A percentile compares a stretch with the other conserved stretches of the same genome.
Evolutionary conservation across 2,797 vertebrate genomes (phyloP).

Genomic region (Ctenosaura bakeri): DNA sequence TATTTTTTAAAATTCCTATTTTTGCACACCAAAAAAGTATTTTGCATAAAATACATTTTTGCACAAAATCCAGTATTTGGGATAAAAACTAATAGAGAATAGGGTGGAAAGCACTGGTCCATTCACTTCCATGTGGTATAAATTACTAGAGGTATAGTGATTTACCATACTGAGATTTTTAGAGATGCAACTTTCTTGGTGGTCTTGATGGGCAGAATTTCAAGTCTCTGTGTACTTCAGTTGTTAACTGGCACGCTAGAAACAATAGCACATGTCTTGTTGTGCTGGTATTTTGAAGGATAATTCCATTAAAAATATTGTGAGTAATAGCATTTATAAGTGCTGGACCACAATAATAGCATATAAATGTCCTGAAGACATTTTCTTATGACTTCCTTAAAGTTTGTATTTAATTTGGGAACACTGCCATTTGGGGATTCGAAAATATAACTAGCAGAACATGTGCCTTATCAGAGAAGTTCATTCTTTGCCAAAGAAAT

Average conservation of each 20-base stretch:
- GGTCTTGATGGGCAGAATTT: conserved; percentile 8
- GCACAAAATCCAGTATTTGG: too few species aligned
- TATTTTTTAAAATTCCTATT: too few species aligned
- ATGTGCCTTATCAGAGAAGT: conserved; percentile 30
- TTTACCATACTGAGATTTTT: neutral
- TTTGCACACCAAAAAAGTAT: too few species aligned
- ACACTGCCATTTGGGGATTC: conserved; percentile 37
- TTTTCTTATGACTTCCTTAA: conserved; percentile 50
- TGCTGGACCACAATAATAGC: neutral
- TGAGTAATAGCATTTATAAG: conserved; percentile 28
- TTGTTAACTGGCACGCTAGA: conserved; percentile 3
- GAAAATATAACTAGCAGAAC: conserved; percentile 40
- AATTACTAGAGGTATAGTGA: neutral
- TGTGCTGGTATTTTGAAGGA: conserved; percentile 13
- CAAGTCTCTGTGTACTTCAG: conserved; percentile 21
- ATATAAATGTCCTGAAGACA: conserved; percentile 23
- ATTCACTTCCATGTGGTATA: too few species aligned
- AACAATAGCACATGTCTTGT: conserved; percentile 13
- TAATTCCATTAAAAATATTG: conserved; percentile 23
- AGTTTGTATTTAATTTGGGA: conserved; percentile 20
- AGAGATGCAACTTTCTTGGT: neutral
- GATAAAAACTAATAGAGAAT: too few species aligned
- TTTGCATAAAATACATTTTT: too few species aligned
- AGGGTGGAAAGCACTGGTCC: too few species aligned
- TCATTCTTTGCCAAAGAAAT: conserved; percentile 30